Conservation (phyloP, 2,113 vertebrate genomes). For the Setophaga coronata region DNA sequence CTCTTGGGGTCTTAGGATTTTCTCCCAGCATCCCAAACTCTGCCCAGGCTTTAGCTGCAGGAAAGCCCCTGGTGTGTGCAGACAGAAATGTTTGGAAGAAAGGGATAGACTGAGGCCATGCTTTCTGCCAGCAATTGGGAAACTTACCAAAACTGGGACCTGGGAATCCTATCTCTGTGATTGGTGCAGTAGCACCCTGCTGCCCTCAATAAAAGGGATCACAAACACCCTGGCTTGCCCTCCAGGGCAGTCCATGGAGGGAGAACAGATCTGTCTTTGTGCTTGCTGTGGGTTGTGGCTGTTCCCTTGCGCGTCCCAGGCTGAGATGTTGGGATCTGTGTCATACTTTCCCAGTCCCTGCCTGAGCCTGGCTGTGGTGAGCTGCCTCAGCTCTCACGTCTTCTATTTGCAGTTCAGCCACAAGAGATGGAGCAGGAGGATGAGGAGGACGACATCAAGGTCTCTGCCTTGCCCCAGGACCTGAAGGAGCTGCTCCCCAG, state of each 20-base stretch:
- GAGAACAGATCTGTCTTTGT: not conserved
- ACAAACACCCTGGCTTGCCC: not conserved
- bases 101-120: not conserved
- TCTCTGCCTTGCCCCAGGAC: conserved; percentile 87
- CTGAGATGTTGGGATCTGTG: not conserved
- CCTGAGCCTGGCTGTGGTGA: not conserved
- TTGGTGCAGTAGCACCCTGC: not conserved
- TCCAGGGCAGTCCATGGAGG: accelerated
- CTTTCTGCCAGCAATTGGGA: not conserved
- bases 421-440: conserved; percentile 60
- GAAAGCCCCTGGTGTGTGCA: not conserved
- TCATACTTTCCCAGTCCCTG: not conserved
- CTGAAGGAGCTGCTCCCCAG: conserved; percentile 92
- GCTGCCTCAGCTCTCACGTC: not conserved
- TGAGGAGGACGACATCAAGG: conserved; percentile 85
- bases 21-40: not conserved
- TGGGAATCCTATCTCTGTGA: not conserved
- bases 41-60: not conserved
- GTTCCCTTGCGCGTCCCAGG: not conserved
- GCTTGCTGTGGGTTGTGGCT: not conserved
- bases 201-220: not conserved
- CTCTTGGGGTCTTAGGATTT: not conserved
- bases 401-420: conserved; percentile 76
- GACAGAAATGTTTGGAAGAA: not conserved
- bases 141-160: not conserved